phyloP scores from a whole-genome alignment of 2,888 invertebrate genomes.

The Ichneumoninae sp. region DNA sequence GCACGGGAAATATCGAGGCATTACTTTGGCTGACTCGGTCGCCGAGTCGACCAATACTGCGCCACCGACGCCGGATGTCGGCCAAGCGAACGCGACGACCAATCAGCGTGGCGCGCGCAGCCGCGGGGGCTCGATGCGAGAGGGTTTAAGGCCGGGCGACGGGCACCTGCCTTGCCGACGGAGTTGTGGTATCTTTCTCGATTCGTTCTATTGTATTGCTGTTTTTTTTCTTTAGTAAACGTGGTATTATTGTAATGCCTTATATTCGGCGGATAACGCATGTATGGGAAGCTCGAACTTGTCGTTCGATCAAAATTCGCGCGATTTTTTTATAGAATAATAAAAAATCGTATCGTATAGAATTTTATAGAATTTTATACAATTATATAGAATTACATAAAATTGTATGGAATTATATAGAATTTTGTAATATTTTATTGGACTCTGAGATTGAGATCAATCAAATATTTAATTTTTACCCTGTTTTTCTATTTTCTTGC shows the following conservation, averaged over 20 bases:
- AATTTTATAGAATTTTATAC: too few species aligned
- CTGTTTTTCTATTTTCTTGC: too few species aligned
- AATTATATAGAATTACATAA: too few species aligned
- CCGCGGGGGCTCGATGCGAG: neutral
- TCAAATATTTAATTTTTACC: too few species aligned
- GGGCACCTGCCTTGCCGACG: neutral
- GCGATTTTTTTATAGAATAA: too few species aligned
- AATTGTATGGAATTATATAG: too few species aligned
- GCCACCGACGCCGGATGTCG: slow-evolving; percentile 79
- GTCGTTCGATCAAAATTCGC: too few species aligned
- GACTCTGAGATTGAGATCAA: too few species aligned
- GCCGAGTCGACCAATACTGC: slow-evolving; percentile 78
- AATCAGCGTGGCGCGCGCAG: slow-evolving; percentile 69
- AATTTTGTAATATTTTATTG: neutral
- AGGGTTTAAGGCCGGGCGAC: neutral
- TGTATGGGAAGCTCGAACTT: too few species aligned
- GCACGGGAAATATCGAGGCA: slow-evolving; percentile 34
- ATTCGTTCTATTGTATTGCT: neutral
- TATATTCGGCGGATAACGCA: too few species aligned
- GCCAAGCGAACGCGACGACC: slow-evolving; percentile 74
- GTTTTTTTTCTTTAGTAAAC: neutral
- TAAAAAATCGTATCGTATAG: too few species aligned
- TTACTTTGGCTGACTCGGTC: slow-evolving; percentile 23
- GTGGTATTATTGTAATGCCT: neutral
- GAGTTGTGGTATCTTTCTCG: neutral